Base-by-base conservation (phyloP, 2,888 invertebrate genomes). In the Orchesellides sinensis region DNA sequence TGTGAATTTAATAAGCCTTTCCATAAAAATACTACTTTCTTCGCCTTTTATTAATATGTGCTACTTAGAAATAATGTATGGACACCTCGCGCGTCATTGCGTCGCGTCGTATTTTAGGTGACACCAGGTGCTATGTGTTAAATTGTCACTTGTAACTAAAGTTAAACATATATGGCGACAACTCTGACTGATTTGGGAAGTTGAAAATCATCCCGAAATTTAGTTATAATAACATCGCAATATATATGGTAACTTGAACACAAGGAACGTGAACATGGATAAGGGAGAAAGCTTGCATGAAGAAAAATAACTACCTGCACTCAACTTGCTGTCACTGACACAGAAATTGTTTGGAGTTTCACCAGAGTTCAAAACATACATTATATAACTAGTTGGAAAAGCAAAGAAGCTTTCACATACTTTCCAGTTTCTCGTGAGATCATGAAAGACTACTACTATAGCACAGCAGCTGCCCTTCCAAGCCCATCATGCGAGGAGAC, bases 91-190 rank as follows among this genome's bases (percentile, higher is more conserved):
- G 27, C 65, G 66, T 69, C 69, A 69, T 47, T 12, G 1, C 63
- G n/a, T n/a, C n/a, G n/a, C n/a, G n/a, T n/a, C n/a, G 19, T 17
- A 25, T 61, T 14, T 47, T 19, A 23, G 56, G 52, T 77, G 77
- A 77, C 77, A 77, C 77, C 68, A 77, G 47, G 45, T 77, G 77
- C 68, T 69, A 29, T 45, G 40, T 77, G 68, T 68, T 75, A 56
- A 65, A 52, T 72, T 45, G 27, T 25, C 35, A 54, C 29, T 40
- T n/a, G 54, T 56, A n/a, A n/a, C 8, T 8, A 49, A 17, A 17
- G 49, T 10, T 49, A 6, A 49, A 10, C 10, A 49, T 49, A 5
- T 19, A 23, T 17, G n/a, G 49, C 4, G 54, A 54, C 5, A 21
- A 54, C 14, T 19, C 54, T 54, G 54, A 54, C 19, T 54, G 23